Base-by-base conservation (phyloP, 1,140 invertebrate genomes). In the Ceratitis capitata region DNA sequence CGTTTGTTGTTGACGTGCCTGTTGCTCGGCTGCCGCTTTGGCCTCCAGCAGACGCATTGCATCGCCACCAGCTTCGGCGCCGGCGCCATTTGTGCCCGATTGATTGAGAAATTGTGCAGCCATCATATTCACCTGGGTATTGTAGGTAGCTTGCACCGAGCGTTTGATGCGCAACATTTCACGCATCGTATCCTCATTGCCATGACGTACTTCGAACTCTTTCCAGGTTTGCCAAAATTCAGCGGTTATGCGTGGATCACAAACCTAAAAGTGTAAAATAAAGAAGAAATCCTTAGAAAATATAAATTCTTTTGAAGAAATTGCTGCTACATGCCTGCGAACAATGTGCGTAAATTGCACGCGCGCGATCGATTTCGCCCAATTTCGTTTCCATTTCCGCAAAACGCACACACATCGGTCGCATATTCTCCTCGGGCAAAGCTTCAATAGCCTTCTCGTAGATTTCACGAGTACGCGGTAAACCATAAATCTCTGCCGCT, bases 151-250 rank as follows among this genome's bases (percentile, higher is more conserved):
- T 93, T 99, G 98, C 0, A 99, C 97, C 91, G 97, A 98, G 87
- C 99, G 95, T 92, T 99, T 99, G 83, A 99, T 99, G 90, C 99
- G 94, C 86, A 99, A 93, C 98, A 99, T 99, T 94, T 99, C 99
- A 82, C 98, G 94, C 95, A 99, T 98, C 0, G 99, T 99, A 89
- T 99, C 99, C 92, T 99, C 98, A 93, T 99, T 99, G n/a, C 99
- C 99, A 93, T 99, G 98, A 74, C 97, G 95, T 51, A 99, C 97
- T 94, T 99, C 99, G 94, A 99, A 99, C 88, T 99, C 98, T 93
- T 99, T 99, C 99, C 99, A 99, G 9, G 97, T 97, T 91, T 98
- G 96, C 99, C 99, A 99, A 91, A 99, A 99, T 49, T 97, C 95
- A 6, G 95, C 94, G 10, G 98, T 98, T 2, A 98, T 96, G 88